Conservation (phyloP, 2,797 vertebrate genomes). For the Cryptoprocta ferox region DNA sequence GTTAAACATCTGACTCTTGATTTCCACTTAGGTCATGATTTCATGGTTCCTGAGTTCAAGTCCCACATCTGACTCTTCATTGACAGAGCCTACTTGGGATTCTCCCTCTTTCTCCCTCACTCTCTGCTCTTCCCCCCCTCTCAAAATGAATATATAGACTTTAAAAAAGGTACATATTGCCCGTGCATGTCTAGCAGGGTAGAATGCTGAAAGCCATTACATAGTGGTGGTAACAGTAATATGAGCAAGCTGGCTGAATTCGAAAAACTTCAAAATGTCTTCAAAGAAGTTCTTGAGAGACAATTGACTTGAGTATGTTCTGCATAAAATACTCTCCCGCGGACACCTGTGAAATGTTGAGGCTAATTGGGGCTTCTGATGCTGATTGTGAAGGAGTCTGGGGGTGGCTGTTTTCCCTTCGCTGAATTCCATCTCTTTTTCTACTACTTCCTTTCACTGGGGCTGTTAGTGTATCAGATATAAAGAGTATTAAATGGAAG, state of each 20-base stretch:
- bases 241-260: slow-evolving; percentile 9
- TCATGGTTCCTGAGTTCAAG: no score
- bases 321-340: slow-evolving; percentile 36
- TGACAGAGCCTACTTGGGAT: no score
- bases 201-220: not conserved
- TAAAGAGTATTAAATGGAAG: slow-evolving; percentile 87
- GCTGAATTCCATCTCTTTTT: slow-evolving; percentile 78
- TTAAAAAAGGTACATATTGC: not conserved
- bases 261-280: slow-evolving; percentile 63
- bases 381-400: slow-evolving; percentile 63
- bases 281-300: slow-evolving; percentile 65
- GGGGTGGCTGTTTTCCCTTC: slow-evolving; percentile 65
- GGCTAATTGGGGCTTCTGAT: slow-evolving; percentile 72
- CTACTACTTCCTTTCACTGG: slow-evolving; percentile 84
- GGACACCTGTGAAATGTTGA: slow-evolving; percentile 77
- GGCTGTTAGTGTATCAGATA: slow-evolving; percentile 86
- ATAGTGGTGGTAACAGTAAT: not conserved
- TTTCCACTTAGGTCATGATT: no score
- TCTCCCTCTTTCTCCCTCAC: no score
- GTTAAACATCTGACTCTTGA: no score
- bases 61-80: no score
- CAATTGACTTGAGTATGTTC: slow-evolving; percentile 42
- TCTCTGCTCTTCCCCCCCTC: no score
- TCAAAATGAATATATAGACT: no score
- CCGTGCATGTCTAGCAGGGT: not conserved